These are phyloP conservation scores for Ambastaia sidthimunki DNA, from an alignment of 2,797 vertebrate genomes.

Conservation along the genomic window DNA sequence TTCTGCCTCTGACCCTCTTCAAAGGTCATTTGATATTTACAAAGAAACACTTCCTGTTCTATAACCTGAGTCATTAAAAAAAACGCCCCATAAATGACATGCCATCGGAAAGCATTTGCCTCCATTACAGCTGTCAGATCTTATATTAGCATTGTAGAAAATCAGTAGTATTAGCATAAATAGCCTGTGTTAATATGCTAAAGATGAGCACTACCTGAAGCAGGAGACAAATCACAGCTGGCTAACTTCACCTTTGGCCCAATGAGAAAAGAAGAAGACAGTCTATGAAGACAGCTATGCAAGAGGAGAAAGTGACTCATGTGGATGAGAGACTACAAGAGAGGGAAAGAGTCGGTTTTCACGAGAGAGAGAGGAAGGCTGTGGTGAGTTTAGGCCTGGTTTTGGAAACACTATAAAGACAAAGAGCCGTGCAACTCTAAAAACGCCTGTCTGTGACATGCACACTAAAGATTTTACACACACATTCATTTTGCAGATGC, in stretches of 20 bases:
- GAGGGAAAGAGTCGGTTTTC: conserved; percentile 51
- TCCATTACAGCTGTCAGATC: not conserved
- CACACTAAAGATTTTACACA: conserved; percentile 53
- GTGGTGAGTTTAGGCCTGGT: conserved; percentile 48
- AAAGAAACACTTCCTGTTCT: conserved; percentile 32
- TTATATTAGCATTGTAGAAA: not conserved
- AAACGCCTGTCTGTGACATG: conserved; percentile 46
- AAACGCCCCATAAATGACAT: not conserved
- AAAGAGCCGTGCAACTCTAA: conserved; percentile 54
- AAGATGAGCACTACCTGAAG: conserved; percentile 9
- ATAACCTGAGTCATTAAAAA: conserved; percentile 39
- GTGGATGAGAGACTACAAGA: conserved; percentile 36
- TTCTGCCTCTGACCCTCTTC: conserved; percentile 44
- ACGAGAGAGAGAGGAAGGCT: conserved; percentile 51
- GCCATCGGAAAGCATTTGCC: not conserved
- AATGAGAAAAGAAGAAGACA: conserved; percentile 30
- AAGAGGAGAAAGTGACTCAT: conserved; percentile 43
- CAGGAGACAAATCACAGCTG: conserved; percentile 11
- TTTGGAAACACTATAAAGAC: conserved; percentile 56
- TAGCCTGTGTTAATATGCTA: not conserved
- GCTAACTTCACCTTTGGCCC: conserved; percentile 30
- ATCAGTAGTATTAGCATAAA: not conserved
- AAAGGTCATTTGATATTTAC: conserved; percentile 60
- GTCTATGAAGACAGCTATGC: conserved; percentile 2
- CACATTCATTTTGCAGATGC: conserved; percentile 56